Base-by-base conservation (phyloP, 1,140 invertebrate genomes). In the Formica selysi region DNA sequence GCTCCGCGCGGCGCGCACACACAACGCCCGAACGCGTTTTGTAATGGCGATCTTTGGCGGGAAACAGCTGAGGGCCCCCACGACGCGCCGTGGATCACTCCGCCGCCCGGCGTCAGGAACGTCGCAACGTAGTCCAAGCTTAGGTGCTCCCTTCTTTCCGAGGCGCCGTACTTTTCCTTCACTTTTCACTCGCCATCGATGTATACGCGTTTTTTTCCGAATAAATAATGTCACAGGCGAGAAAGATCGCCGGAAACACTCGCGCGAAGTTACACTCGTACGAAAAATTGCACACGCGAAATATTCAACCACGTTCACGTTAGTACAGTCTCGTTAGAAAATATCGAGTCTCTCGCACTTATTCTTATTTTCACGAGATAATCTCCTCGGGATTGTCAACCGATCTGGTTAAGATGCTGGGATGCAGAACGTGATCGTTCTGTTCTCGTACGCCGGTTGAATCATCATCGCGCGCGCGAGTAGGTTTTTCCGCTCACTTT, bases 51-150 rank as follows among this genome's bases (percentile, higher is more conserved):
- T 94, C 95, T 95, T 96, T 96, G 96, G 96, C 96, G 96, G 96
- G 96, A 96, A 96, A 96, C 96, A 96, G 96, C 96, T 96, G 96
- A 96, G 96, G 94, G 94, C 95, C 92, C 92, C 93, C 92, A 91
- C 91, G 86, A 73, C 86, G 87, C 67, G 83, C 91, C 92, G 86
- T 93, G 87, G 92, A 95, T 95, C 93, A 95, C 94, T 95, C 93
- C 95, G 95, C 95, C 90, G 90, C 92, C 76, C 91, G 93, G 92
- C 91, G 87, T 87, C 92, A 93, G 92, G 87, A 62, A 74, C 90
- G 92, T 92, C 86, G 26, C 76, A 79, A 84, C 1, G 19, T 19
- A 10, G 6, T 36, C 26, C 29, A 19, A 11, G 5, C 11, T 1
- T n/a, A 36, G 61, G 61, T 62, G 76, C 61, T 19, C 64, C 62